Evolutionary conservation across 2,888 invertebrate genomes (phyloP).

Genomic region (Erebia aethiops): DNA sequence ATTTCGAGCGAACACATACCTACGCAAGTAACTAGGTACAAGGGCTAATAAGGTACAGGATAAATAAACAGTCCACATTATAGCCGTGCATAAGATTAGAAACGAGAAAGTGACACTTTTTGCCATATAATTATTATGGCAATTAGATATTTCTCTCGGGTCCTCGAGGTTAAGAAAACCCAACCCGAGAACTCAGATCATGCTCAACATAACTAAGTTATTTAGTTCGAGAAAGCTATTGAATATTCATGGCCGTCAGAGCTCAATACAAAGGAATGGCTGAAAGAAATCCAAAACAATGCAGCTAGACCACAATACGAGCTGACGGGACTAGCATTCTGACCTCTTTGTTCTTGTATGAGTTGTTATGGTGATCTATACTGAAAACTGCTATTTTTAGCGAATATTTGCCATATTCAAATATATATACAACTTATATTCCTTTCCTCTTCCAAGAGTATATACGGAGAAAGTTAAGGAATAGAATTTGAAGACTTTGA

Average conservation of each 20-base stretch:
- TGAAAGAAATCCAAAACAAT: conserved; percentile 65
- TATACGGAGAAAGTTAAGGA: too few relatives aligned
- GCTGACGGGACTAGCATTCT: conserved; percentile 30
- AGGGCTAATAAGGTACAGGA: too few relatives aligned
- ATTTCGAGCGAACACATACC: too few relatives aligned
- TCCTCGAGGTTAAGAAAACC: conserved; percentile 12
- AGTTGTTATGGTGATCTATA: not conserved
- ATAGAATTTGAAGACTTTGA: too few relatives aligned
- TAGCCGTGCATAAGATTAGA: not conserved
- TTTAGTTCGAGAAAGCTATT: conserved; percentile 58
- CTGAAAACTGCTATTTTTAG: not conserved
- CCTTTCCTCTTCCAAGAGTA: too few relatives aligned
- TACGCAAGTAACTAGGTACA: too few relatives aligned
- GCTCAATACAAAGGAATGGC: conserved; percentile 49
- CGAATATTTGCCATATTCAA: too few relatives aligned
- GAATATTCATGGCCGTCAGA: conserved; percentile 58
- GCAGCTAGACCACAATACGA: conserved; percentile 39
- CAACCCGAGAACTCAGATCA: conserved; percentile 33
- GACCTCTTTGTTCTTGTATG: conserved; percentile 24
- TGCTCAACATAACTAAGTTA: conserved; percentile 27
- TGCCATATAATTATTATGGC: not conserved
- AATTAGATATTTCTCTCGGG: not conserved
- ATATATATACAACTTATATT: too few relatives aligned
- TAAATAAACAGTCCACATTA: too few relatives aligned
- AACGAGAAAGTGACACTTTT: not conserved